These are phyloP conservation scores for Cerceris rybyensis DNA, from an alignment of 2,888 invertebrate species.

Conservation along the genomic window DNA sequence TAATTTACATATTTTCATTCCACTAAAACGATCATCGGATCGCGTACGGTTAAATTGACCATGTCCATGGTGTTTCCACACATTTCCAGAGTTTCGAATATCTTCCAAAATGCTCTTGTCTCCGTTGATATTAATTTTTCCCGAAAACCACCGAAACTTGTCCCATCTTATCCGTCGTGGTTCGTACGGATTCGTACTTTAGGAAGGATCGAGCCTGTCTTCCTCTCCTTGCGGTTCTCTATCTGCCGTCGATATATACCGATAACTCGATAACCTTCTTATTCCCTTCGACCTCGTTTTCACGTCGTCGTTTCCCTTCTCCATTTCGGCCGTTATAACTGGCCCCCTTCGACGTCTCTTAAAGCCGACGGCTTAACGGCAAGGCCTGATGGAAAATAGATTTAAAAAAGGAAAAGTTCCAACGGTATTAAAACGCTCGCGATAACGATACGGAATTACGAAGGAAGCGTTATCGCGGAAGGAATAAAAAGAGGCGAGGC, in stretches of 20 bases:
- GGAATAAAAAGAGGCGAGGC: background rate
- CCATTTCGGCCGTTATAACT: conserved; percentile 56
- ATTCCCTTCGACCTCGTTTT: conserved; percentile 60
- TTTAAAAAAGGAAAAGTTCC: conserved; percentile 13
- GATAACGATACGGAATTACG: conserved; percentile 23
- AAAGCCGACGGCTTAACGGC: conserved; percentile 48
- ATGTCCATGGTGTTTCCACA: no score
- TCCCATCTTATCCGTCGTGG: conserved; percentile 16
- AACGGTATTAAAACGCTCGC: background rate
- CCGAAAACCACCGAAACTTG: no score
- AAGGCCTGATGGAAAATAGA: conserved; percentile 21
- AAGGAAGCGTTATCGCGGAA: conserved; percentile 4
- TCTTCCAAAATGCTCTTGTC: conserved; percentile 35
- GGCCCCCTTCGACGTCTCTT: conserved; percentile 43
- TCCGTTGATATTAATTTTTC: background rate
- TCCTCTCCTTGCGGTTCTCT: conserved; percentile 23
- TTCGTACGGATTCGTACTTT: conserved; percentile 49
- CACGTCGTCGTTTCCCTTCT: background rate
- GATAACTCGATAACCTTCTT: conserved; percentile 67
- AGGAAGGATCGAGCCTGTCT: conserved; percentile 11
- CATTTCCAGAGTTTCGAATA: no score
- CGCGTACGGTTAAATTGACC: no score
- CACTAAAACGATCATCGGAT: no score
- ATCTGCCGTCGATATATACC: conserved; percentile 56
- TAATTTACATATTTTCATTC: no score